Evolutionary conservation across 2,113 vertebrate genomes (phyloP), one percentile per base, ranked within the genome.

Genomic region (Malaclemys terrapin): DNA sequence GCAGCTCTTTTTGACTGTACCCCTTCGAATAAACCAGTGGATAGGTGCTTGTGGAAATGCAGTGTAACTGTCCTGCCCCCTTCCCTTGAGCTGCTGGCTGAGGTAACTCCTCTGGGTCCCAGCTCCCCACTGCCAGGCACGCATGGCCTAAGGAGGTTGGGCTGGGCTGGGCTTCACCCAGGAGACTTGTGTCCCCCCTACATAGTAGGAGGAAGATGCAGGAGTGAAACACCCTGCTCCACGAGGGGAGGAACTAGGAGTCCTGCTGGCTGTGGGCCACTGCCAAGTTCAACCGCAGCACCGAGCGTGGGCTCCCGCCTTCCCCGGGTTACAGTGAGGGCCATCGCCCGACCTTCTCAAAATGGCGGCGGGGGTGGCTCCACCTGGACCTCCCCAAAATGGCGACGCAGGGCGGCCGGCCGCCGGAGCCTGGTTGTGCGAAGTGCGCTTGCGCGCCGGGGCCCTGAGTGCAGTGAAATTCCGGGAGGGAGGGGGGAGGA

Each of bases 281-380:
- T 65, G 31, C 13, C 62, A 65, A 65, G 62, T 8, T 17, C 62
- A 65, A 65, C 31, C 35, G 62, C 62, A 35, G 14, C 62, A 62
- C 59, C 11, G 3, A 5, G 5, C 27, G 2, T 29, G 27, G 25
- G 2, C 57, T 29, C 27, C 11, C 27, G 5, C 11, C 57, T 3
- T 6, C 27, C 27, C 27, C 11, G 27, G 57, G 57, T 59, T 29
- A 29, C 27, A 59, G 10, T 6, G 57, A 27, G 27, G 29, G 6
- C 62, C 31, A 16, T 3, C 0, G 38, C 20, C 56, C 59, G 97
- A 98, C 98, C 98, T 97, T 95, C 98, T 65, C 94, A 98, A 97
- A 14, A 98, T 98, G 98, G 97, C 97, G 83, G 38, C 85, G 31
- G 1, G 7, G 19, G 2, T 20, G 0, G 4, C 0, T 1, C 35